Evolutionary conservation across 2,888 invertebrate genomes (phyloP), one percentile per base, ranked within the genome.

Genomic region (Leptodirus hochenwartii): DNA sequence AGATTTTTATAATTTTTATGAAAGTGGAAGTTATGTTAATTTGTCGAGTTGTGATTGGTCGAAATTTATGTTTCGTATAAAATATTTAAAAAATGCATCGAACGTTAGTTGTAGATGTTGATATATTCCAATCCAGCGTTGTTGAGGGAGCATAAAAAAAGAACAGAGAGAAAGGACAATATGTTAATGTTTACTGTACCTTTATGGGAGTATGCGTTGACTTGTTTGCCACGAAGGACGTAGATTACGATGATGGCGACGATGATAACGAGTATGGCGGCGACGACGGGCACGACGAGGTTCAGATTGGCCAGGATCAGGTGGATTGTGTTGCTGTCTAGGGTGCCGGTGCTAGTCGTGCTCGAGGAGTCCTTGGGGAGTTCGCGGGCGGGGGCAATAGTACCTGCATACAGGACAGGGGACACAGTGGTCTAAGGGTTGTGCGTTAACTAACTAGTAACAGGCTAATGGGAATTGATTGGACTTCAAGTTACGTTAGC

Each of bases 221-320:
- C n/a, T n/a, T n/a, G n/a, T 56, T 81, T 76, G 51, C 85, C 80
- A 50, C 77, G 73, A 46, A 87, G 75, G 48, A 85, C 81, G 71
- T 85, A 87, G 54, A 88, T 84, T 55, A 91, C 85, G 55, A 84
- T 75, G 53, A 88, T 74, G 49, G 88, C 88, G 59, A 88, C 80
- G 56, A 90, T 78, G 59, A 88, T 81, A 61, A 91, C 87, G 50
- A 90, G 69, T 46, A 84, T 67, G 46, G 87, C 85, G 43, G 87
- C 85, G 54, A 84, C 80, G 47, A 90, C 81, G 33, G 90, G 90
- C 49, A 91, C 82, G 61, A 91, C 81, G 53, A 91, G 74, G 66
- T 87, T 85, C 54, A 88, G 70, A 62, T 88, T 84, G 47, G 81
- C 75, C 60, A 85, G 72, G 58, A 87, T 73, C 51, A 81, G 74